Evolutionary conservation across 2,797 vertebrate genomes (phyloP).

Genomic region (Cuculus canorus): DNA sequence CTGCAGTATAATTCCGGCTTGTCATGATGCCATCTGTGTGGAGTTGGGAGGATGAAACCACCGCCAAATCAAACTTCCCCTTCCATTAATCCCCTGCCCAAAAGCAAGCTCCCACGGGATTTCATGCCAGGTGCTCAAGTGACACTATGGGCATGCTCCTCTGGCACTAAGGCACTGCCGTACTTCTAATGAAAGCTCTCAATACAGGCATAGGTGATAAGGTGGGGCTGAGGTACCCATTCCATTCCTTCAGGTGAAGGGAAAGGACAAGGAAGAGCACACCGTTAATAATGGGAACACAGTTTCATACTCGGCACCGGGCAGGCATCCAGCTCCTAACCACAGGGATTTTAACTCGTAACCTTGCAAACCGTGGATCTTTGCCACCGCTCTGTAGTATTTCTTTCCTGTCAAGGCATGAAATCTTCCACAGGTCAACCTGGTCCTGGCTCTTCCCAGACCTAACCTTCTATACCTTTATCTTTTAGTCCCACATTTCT

Average conservation of each 20-base stretch:
- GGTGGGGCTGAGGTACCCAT: not conserved
- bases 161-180: not conserved
- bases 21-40: fast-evolving
- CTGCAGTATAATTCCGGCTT: not conserved
- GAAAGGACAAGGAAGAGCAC: not conserved
- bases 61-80: not conserved
- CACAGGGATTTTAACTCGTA: not conserved
- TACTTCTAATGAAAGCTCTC: not conserved
- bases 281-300: not conserved
- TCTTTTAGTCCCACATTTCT: not conserved
- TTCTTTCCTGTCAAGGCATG: not conserved
- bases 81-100: fast-evolving
- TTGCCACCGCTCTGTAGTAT: not conserved
- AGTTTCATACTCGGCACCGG: not conserved
- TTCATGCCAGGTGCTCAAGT: not conserved
- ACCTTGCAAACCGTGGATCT: not conserved
- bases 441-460: not conserved
- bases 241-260: not conserved
- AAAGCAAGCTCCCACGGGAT: not conserved
- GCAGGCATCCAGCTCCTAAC: not conserved
- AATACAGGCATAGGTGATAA: fast-evolving
- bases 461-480: not conserved
- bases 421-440: not conserved
- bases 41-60: not conserved
- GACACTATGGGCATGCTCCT: fast-evolving